These are phyloP conservation scores for Lepisosteus osseus DNA, from an alignment of 2,113 vertebrate genomes.

Conservation along the genomic window DNA sequence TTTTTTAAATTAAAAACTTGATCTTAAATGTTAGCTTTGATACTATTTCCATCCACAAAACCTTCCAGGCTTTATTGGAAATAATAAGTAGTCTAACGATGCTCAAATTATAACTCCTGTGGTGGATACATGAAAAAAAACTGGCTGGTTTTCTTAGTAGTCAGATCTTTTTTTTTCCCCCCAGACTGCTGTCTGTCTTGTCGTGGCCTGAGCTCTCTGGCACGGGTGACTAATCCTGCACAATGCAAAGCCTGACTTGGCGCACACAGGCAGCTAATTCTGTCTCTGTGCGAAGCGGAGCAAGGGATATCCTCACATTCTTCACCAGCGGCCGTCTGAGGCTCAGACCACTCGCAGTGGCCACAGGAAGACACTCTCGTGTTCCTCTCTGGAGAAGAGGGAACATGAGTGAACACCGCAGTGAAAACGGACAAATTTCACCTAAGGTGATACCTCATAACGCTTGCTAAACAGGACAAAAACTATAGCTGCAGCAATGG, in stretches of 20 bases:
- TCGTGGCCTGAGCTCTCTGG: slow-evolving; percentile 16
- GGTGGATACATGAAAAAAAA: slow-evolving; percentile 22
- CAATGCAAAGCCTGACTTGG: slow-evolving; percentile 6
- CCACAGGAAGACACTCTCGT: too few species aligned
- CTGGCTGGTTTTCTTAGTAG: too few species aligned
- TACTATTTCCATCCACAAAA: slow-evolving; percentile 33
- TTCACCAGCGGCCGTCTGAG: too few species aligned
- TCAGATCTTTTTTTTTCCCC: slow-evolving; percentile 15
- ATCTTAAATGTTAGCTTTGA: slow-evolving; percentile 43
- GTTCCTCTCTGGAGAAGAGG: too few species aligned
- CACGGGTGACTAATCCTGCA: slow-evolving; percentile 30
- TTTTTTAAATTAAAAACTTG: slow-evolving; percentile 54
- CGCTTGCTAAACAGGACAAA: too few species aligned
- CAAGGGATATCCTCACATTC: too few species aligned
- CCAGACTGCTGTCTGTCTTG: slow-evolving; percentile 15
- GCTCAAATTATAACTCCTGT: slow-evolving; percentile 36
- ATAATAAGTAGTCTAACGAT: slow-evolving; percentile 32
- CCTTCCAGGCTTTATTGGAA: slow-evolving; percentile 44
- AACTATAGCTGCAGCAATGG: too few species aligned
- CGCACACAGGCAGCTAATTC: neutral
- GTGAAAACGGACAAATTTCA: too few species aligned
- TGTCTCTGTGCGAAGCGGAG: neutral
- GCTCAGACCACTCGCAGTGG: too few species aligned
- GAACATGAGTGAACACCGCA: too few species aligned
- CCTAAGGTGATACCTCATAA: too few species aligned